Evolutionary conservation across 2,888 invertebrate species (phyloP).

Genomic region (Sepiola atlantica): DNA sequence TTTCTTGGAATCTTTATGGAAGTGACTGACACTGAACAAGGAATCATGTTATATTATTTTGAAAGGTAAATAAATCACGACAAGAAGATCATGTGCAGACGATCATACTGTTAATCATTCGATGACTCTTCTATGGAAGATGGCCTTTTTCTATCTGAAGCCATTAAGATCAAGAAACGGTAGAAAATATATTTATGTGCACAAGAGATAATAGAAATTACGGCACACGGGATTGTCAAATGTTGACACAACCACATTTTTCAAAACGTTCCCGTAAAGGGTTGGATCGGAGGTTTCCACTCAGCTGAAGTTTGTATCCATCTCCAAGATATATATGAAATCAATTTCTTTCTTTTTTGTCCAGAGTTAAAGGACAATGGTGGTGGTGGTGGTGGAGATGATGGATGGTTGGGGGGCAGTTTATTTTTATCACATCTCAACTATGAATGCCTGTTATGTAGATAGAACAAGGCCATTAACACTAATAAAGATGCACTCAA

Average conservation of each 20-base stretch:
- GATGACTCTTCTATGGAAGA: neutral
- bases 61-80: neutral
- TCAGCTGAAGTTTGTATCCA: neutral
- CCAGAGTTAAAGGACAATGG: too few relatives aligned
- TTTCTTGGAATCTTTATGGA: neutral
- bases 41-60: neutral
- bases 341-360: neutral
- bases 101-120: neutral
- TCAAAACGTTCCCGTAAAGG: neutral
- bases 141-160: neutral
- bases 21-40: neutral
- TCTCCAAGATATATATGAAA: neutral
- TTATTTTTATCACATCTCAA: too few relatives aligned
- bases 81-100: neutral
- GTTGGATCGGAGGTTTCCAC: neutral
- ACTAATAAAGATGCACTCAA: too few relatives aligned
- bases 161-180: neutral
- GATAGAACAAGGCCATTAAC: too few relatives aligned
- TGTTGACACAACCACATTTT: neutral
- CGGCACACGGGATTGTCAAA: neutral
- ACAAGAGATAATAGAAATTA: neutral
- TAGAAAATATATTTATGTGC: neutral
- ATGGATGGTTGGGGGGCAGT: too few relatives aligned
- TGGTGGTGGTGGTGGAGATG: too few relatives aligned
- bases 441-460: too few relatives aligned